Conservation (phyloP, 2,888 invertebrate species). For the Lithodes maja region DNA sequence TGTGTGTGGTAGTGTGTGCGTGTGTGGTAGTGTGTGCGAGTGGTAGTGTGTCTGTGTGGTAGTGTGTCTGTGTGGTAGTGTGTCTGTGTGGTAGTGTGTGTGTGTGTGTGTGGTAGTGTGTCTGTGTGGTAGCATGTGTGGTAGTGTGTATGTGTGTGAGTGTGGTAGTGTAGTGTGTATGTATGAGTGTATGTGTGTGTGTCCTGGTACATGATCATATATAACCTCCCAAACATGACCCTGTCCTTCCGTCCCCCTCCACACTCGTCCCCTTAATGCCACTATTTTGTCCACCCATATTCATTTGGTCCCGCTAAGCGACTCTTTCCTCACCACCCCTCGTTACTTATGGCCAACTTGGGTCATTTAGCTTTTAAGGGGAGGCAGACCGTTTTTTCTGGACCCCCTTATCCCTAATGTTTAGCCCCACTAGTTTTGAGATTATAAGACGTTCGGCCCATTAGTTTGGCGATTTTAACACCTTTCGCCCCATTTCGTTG, state of each 20-base stretch:
- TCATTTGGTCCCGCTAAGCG: background rate
- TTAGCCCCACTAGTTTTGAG: too few species aligned
- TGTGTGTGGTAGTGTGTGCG: background rate
- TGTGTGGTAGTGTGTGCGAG: too few species aligned
- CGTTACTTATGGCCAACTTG: background rate
- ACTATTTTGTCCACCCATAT: background rate
- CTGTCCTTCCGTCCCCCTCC: background rate
- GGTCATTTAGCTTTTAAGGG: background rate
- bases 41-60: background rate
- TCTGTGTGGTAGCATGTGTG: background rate
- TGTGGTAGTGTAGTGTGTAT: background rate
- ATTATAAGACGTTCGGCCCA: too few species aligned
- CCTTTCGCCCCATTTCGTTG: too few species aligned
- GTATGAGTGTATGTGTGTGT: conserved; percentile 11
- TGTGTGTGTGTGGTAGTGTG: conserved; percentile 7
- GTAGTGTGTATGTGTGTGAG: background rate
- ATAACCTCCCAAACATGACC: background rate
- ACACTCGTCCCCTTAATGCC: background rate
- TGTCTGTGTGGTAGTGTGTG: background rate
- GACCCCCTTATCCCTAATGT: too few species aligned
- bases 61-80: background rate
- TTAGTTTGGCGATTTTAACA: too few species aligned
- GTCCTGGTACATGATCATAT: background rate
- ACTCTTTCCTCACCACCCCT: background rate
- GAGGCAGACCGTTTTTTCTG: too few species aligned